Evolutionary conservation across 1,140 invertebrate species (phyloP).

Genomic region (Wasmannia auropunctata): DNA sequence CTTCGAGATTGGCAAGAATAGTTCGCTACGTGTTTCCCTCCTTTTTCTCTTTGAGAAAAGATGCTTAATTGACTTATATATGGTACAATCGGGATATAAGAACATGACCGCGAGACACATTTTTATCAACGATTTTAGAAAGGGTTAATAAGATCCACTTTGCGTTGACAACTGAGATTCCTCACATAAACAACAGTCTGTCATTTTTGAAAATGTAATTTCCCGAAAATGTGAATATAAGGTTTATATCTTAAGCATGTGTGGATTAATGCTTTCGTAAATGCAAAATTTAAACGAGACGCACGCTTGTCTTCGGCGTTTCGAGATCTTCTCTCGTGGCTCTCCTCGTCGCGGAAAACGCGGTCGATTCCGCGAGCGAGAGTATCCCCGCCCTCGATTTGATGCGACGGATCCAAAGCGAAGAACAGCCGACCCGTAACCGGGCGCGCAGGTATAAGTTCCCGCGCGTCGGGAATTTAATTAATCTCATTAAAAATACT

Average conservation of each 20-base stretch:
- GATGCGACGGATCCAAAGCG: not conserved
- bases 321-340: not conserved
- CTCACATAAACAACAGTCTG: not conserved
- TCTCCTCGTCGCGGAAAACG: not conserved
- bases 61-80: not conserved
- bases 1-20: slow-evolving; percentile 74
- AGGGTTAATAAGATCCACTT: not conserved
- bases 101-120: not conserved
- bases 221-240: not conserved
- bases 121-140: not conserved
- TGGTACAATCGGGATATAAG: not conserved
- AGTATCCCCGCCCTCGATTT: too few species aligned
- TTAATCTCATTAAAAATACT: slow-evolving; percentile 47
- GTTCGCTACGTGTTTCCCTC: not conserved
- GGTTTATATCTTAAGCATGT: not conserved
- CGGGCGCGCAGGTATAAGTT: not conserved
- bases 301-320: not conserved
- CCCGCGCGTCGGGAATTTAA: slow-evolving; percentile 8
- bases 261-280: not conserved
- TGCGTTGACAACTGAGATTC: not conserved
- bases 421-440: slow-evolving; percentile 12
- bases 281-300: not conserved
- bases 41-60: not conserved
- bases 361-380: not conserved
- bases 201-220: not conserved